Conservation (phyloP, 2,113 vertebrate species). For the Nannospalax galili region DNA sequence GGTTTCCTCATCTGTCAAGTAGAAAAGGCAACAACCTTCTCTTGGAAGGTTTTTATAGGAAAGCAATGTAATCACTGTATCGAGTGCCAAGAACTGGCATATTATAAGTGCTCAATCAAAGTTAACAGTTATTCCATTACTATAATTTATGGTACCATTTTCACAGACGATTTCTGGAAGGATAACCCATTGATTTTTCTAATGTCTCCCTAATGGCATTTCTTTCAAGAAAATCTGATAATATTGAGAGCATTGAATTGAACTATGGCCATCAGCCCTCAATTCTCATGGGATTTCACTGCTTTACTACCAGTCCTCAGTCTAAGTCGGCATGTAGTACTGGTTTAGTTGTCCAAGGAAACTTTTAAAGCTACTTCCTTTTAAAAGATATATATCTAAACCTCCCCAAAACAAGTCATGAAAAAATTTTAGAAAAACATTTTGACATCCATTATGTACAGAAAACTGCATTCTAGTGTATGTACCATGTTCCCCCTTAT, state of each 20-base stretch:
- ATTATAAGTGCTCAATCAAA: background rate
- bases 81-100: background rate
- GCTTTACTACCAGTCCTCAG: background rate
- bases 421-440: background rate
- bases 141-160: constrained; percentile 50
- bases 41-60: background rate
- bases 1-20: background rate
- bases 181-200: background rate
- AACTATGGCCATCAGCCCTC: background rate
- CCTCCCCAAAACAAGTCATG: background rate
- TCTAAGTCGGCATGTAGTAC: background rate
- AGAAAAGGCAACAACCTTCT: background rate
- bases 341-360: background rate
- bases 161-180: constrained; percentile 41
- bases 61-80: background rate
- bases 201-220: constrained; percentile 36
- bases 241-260: constrained; percentile 22
- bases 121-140: constrained; percentile 37
- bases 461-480: background rate
- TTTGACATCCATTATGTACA: background rate
- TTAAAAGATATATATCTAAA: constrained; percentile 10
- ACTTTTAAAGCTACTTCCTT: background rate
- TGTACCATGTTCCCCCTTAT: background rate
- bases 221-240: constrained; percentile 59
- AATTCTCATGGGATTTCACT: background rate